Evolutionary conservation across 1,140 invertebrate genomes (phyloP).

Genomic region (Pogonomyrmex barbatus): DNA sequence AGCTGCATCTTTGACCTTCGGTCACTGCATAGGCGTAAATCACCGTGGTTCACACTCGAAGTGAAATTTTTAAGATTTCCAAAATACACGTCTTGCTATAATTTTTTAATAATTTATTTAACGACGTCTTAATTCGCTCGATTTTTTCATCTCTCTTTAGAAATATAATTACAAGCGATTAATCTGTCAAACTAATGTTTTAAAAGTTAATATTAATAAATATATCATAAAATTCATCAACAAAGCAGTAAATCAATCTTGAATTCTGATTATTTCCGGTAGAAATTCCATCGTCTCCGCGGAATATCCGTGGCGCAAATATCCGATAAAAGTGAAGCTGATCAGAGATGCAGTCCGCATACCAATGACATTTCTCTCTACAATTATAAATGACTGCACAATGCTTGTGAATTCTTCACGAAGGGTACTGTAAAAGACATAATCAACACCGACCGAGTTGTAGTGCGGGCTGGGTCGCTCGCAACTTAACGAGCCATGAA

Average conservation of each 20-base stretch:
- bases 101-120: neutral
- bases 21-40: constrained; percentile 59
- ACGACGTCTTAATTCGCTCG: neutral
- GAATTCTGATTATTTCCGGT: neutral
- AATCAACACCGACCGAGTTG: constrained; percentile 61
- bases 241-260: neutral
- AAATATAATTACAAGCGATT: neutral
- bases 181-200: neutral
- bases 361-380: neutral
- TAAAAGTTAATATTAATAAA: constrained; percentile 1
- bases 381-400: constrained; percentile 39
- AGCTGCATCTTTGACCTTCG: constrained; percentile 68
- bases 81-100: neutral
- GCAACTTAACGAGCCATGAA: constrained; percentile 73
- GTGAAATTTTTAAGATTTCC: neutral
- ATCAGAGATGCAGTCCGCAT: neutral
- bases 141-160: neutral
- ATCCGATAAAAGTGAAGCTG: neutral
- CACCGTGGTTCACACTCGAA: neutral
- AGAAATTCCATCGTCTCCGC: neutral
- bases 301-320: neutral
- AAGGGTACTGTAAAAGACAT: constrained; percentile 54
- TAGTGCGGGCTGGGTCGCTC: constrained; percentile 65
- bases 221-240: neutral
- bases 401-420: constrained; percentile 29